Base-by-base conservation (phyloP, 1,140 invertebrate genomes). In the Neomicropteryx cornuta region DNA sequence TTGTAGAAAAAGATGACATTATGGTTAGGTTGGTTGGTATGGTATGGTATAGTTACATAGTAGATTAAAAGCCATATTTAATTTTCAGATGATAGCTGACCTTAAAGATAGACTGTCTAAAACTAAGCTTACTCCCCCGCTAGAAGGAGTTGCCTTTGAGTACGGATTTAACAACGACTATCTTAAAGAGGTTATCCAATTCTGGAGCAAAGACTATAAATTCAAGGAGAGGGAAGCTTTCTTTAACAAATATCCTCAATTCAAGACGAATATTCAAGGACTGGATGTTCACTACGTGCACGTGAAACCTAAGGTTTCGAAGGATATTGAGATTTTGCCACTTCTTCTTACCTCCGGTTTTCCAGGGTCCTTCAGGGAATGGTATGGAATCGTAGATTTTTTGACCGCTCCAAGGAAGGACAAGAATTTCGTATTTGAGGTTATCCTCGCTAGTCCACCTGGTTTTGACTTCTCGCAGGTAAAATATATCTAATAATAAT, bases 341-440 rank as follows among this genome's bases (percentile, higher is more conserved):
- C 31, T 86, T 17, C 43, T 90, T 3, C 4, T 91, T 3, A 42
- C 83, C 4, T 85, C 91, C 48, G 87, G 87, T n/a, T 91, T 86
- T 87, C 87, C 87, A 2, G 86, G 88, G 33, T 82, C 81, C 0
- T 62, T 89, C 2, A 67, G 78, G 10, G 83, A 90, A 52, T 89
- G 87, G 51, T 78, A 82, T 41, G 77, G 83, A 47, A 62, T 86
- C 4, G 75, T 81, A 37, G 77, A 77, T 1, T 27, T 81, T 11
- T 53, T 84, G 5, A 78, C 68, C 0, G 70, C 61, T 5, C 62
- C 72, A 4, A 54, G 61, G 22, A 49, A 60, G 14, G 64, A 62
- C 4, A 55, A 62, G 27, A 64, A 75, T 36, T 71, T 79, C 47
- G 78, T 77, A 10, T 88, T 86, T 52, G 81, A 87, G 56, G 64